phyloP scores from a whole-genome alignment of 2,797 vertebrate genomes.

The Sebastolobus altivelis region DNA sequence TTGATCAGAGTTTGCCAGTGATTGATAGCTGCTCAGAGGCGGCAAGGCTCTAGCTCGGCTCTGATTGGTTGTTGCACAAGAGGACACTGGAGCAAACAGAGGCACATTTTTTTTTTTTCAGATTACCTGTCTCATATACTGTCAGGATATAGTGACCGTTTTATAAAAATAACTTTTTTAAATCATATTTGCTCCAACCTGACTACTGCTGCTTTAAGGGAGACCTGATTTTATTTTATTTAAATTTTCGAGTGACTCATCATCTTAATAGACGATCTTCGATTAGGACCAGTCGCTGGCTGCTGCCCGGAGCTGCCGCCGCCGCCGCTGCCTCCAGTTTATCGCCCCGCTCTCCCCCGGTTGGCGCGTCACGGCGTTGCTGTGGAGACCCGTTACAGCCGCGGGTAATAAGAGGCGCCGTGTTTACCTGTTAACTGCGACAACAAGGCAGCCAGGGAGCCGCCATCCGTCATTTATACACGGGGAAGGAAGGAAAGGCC shows the following conservation, averaged over 20 bases:
- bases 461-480: constrained; percentile 23
- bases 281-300: constrained; percentile 18
- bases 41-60: too few species aligned
- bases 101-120: too few species aligned
- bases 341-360: constrained; percentile 56
- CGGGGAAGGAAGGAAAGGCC: constrained; percentile 26
- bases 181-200: too few species aligned
- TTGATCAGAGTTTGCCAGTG: too few species aligned
- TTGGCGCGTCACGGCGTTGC: constrained; percentile 80
- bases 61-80: too few species aligned
- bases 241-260: constrained; percentile 19
- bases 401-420: constrained; percentile 51
- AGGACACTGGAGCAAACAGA: too few species aligned
- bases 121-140: too few species aligned
- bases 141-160: too few species aligned
- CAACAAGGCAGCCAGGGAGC: constrained; percentile 44
- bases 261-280: constrained; percentile 53
- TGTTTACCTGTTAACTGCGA: constrained; percentile 68
- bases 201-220: too few species aligned
- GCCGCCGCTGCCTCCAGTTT: constrained; percentile 38
- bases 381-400: constrained; percentile 75
- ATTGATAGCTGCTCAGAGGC: too few species aligned
- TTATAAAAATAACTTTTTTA: too few species aligned
- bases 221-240: background rate
- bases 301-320: constrained; percentile 11